Evolutionary conservation across 2,888 invertebrate species (phyloP), one percentile per base, ranked within the genome.

Genomic region (Parnassius apollo): DNA sequence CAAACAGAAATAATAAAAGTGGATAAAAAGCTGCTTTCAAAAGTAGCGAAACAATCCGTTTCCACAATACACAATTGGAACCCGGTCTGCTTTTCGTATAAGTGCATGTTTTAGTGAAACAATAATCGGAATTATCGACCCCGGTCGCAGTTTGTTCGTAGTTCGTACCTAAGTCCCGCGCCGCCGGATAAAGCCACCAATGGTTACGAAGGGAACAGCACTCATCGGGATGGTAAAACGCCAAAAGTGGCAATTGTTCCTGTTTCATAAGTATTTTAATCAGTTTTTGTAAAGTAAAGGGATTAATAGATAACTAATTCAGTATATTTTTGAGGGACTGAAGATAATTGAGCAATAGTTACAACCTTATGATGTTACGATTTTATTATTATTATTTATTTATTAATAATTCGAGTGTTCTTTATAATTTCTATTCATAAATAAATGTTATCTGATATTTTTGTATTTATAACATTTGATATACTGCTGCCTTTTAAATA

Each of bases 171-270:
- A 72, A 18, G 18, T 18, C 49, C 13, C 46, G 46, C 46, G 46
- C 74, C 71, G 62, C 72, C 76, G 77, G 86, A 86, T 90, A 90
- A 89, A 88, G 88, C 89, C 89, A 85, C 84, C 83, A 82, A 84
- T 86, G 89, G 87, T 84, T 88, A 89, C 89, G 86, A 84, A 82
- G 84, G 79, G 80, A 80, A 81, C 80, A 82, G 89, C 89, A 90
- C 88, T 91, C 87, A 87, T 76, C 72, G 67, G 80, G 82, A 81
- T 45, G 69, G 69, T 3, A 1, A 71, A 75, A 79, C 78, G 75
- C 77, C 65, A 68, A 12, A 73, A 58, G 44, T 59, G 50, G 25
- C 66, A 46, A 65, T 46, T 35, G 2, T 42, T n/a, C 7, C 8
- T 35, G 42, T 8, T 35, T 3, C n/a, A 9, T 12, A 42, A 42